Percentiles rank a stretch among this genome's conserved stretches.
phyloP scores from a whole-genome alignment of 2,113 vertebrate species.

The Athene cunicularia region DNA sequence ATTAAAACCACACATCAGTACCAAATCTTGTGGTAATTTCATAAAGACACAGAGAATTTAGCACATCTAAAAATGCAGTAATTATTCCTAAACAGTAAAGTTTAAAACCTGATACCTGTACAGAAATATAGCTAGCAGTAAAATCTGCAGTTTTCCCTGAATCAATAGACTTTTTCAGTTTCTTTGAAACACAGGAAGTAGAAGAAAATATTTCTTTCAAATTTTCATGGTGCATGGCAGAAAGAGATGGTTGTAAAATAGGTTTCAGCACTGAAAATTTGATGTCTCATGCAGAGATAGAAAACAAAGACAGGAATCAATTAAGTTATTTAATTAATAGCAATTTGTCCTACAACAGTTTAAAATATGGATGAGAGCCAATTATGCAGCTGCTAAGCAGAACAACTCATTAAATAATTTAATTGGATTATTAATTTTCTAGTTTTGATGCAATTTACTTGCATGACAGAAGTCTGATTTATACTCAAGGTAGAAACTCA shows the following conservation, averaged over 20 bases:
- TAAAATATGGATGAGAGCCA: slow-evolving; percentile 64
- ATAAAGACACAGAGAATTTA: neutral
- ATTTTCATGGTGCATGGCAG: neutral
- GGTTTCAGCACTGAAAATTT: neutral
- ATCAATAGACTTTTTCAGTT: neutral
- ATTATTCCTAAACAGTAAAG: neutral
- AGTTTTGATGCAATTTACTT: slow-evolving; percentile 17
- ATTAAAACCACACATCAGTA: neutral
- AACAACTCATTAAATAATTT: slow-evolving; percentile 66
- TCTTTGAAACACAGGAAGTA: neutral
- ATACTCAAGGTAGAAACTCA: neutral
- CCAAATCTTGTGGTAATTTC: neutral
- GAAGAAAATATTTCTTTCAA: neutral
- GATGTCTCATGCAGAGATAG: neutral
- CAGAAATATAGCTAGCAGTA: neutral
- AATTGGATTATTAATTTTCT: slow-evolving; percentile 42
- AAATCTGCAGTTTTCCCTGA: neutral
- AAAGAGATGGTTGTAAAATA: neutral
- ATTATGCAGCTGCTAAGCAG: slow-evolving; percentile 56
- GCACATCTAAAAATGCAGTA: neutral
- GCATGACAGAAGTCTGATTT: neutral
- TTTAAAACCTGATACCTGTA: neutral
- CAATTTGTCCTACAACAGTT: slow-evolving; percentile 47
- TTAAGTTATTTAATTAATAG: slow-evolving; percentile 43
- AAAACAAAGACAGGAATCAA: slow-evolving; percentile 23